Percentiles rank a stretch among this genome's conserved stretches.
phyloP scores from a whole-genome alignment of 2,888 invertebrate genomes.

The Drosophila nr. perissopoda region DNA sequence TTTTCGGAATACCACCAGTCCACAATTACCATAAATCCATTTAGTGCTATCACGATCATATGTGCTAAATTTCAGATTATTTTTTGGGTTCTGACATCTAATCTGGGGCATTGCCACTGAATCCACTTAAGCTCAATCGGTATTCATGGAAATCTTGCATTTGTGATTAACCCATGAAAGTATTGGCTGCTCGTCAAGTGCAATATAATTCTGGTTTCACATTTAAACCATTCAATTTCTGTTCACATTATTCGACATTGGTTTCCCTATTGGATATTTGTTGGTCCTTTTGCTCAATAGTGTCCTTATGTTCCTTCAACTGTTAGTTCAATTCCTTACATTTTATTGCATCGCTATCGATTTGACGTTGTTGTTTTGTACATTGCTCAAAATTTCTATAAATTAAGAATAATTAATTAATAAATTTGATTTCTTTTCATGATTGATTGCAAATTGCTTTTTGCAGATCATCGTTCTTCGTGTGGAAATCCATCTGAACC shows the following conservation, averaged over 20 bases:
- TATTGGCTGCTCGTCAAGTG: not conserved
- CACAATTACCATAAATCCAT: not conserved
- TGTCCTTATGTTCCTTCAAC: not conserved
- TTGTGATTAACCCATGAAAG: not conserved
- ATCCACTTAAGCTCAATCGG: not conserved
- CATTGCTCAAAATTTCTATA: not conserved
- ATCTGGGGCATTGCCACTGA: not conserved
- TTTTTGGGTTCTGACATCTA: not conserved
- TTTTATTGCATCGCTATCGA: not conserved
- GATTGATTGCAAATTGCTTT: not conserved
- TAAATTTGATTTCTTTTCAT: not conserved
- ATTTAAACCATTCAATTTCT: not conserved
- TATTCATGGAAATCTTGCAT: not conserved
- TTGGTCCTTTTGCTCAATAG: not conserved
- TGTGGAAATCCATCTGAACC: not conserved
- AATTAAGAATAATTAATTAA: not conserved
- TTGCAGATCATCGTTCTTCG: not conserved
- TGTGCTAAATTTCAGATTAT: not conserved
- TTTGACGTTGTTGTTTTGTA: not conserved
- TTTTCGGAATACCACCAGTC: not conserved
- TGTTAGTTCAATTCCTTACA: fast-evolving
- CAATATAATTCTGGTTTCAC: not conserved
- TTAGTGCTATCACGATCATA: not conserved
- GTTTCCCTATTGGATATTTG: not conserved
- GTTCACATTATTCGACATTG: not conserved